Conservation (phyloP, 2,113 vertebrate species). For the Dicaeum eximium region DNA sequence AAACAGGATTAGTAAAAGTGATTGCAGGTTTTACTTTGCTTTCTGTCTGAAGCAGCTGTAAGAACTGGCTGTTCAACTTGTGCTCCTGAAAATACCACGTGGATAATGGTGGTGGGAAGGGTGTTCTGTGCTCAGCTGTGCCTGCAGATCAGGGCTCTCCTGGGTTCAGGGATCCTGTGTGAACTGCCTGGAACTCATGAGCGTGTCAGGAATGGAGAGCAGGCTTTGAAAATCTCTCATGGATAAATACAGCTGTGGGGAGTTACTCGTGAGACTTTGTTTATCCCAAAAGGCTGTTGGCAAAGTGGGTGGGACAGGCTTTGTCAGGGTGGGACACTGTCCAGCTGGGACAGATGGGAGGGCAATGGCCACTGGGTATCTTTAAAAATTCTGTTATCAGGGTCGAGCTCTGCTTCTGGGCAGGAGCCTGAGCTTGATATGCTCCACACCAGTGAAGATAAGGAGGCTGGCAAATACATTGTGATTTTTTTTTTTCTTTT, state of each 20-base stretch:
- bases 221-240: not conserved
- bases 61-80: not conserved
- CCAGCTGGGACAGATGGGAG: slow-evolving; percentile 46
- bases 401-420: not conserved
- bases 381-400: slow-evolving; percentile 29
- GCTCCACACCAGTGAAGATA: not conserved
- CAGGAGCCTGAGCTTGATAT: not conserved
- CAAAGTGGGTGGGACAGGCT: slow-evolving; percentile 8
- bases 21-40: not conserved
- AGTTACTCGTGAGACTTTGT: not conserved
- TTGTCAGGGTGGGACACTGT: slow-evolving; percentile 12
- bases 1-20: not conserved
- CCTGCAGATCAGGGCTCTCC: not conserved
- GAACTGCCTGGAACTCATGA: not conserved
- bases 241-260: not conserved
- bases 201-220: not conserved
- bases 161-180: not conserved
- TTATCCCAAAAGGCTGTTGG: not conserved
- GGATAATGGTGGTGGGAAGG: not conserved
- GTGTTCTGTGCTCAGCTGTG: not conserved
- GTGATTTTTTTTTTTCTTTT: not conserved
- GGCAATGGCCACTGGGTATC: not conserved
- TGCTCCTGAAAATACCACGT: not conserved
- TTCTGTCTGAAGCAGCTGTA: not conserved
- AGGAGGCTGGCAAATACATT: not conserved